Percentiles rank a stretch among this genome's conserved stretches.
Conservation (phyloP, 1,140 invertebrate species). For the Bombyx mandarina region DNA sequence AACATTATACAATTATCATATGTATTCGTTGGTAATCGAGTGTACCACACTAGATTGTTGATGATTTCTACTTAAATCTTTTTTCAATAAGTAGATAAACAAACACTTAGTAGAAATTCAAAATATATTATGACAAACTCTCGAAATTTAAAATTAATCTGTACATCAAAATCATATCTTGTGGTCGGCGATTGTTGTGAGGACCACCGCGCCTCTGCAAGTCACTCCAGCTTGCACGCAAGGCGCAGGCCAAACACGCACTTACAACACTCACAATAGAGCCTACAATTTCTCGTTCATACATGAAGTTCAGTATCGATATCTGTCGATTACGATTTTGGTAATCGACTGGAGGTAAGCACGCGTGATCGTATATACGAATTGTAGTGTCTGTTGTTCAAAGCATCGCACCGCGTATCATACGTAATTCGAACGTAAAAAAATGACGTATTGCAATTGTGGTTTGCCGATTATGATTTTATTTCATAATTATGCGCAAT, state of each 20-base stretch:
- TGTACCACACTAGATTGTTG: too few species aligned
- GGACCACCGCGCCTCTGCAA: conserved; percentile 55
- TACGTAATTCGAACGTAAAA: too few species aligned
- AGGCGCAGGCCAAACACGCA: conserved; percentile 2
- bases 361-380: conserved; percentile 4
- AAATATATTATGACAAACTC: too few species aligned
- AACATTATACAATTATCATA: too few species aligned
- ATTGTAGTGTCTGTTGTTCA: conserved; percentile 11
- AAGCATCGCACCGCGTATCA: not conserved
- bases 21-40: too few species aligned
- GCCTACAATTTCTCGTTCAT: conserved; percentile 6
- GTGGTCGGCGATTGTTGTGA: conserved; percentile 42
- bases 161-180: conserved; percentile 17
- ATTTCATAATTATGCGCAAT: too few species aligned
- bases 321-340: conserved; percentile 47
- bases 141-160: too few species aligned
- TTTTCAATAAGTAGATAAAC: too few species aligned
- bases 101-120: too few species aligned
- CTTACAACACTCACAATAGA: conserved; percentile 9
- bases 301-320: conserved; percentile 24
- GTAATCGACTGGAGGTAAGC: conserved; percentile 29
- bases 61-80: too few species aligned
- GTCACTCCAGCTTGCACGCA: conserved; percentile 27
- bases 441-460: too few species aligned
- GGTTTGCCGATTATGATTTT: too few species aligned